phyloP scores from a whole-genome alignment of 1,140 invertebrate species.

The Drosophila grimshawi region DNA sequence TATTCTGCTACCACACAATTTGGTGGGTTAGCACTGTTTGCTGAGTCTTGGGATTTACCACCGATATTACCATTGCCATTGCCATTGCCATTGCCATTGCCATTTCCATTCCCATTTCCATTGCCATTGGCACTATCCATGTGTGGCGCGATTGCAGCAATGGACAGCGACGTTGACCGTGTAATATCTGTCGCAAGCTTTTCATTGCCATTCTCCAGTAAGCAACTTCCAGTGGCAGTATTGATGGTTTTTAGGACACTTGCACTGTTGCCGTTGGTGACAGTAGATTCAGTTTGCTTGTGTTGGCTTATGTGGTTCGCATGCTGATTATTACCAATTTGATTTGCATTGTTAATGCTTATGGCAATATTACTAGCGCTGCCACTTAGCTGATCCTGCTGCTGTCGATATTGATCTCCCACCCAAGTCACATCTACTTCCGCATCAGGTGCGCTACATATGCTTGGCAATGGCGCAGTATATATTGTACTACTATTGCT shows the following conservation, averaged over 20 bases:
- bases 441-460: constrained; percentile 39
- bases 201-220: constrained; percentile 51
- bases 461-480: constrained; percentile 44
- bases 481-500: constrained; percentile 45
- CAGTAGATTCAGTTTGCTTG: constrained; percentile 39
- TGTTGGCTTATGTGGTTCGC: constrained; percentile 43
- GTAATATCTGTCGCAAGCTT: constrained; percentile 42
- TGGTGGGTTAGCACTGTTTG: constrained; percentile 39
- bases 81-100: constrained; percentile 3
- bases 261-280: constrained; percentile 22
- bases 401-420: constrained; percentile 56
- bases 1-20: constrained; percentile 35
- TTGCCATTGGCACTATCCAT: constrained; percentile 18
- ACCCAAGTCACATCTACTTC: constrained; percentile 53
- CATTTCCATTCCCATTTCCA: neutral
- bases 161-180: constrained; percentile 18
- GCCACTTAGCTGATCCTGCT: constrained; percentile 44
- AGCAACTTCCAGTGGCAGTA: constrained; percentile 24
- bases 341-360: constrained; percentile 41
- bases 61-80: constrained; percentile 10
- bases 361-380: constrained; percentile 39
- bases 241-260: constrained; percentile 11
- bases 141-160: constrained; percentile 23
- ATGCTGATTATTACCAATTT: constrained; percentile 54
- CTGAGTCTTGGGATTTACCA: constrained; percentile 43